phyloP scores from a whole-genome alignment of 1,140 invertebrate genomes.

The Drosophila eugracilis region DNA sequence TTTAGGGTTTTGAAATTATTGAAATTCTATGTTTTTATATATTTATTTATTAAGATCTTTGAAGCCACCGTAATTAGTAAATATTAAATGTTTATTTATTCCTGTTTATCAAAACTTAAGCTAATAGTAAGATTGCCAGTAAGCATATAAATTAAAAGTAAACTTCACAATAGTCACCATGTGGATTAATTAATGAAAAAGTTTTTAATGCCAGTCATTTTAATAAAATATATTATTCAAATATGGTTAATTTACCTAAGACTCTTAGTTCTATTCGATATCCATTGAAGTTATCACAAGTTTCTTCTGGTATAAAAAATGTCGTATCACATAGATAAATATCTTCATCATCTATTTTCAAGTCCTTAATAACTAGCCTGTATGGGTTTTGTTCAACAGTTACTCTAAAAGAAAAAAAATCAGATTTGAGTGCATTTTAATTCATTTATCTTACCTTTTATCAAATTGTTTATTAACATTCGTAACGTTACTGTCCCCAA shows the following conservation, averaged over 20 bases:
- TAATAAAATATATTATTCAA: background rate
- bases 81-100: too few species aligned
- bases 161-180: too few species aligned
- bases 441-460: constrained; percentile 87
- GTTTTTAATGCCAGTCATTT: too few species aligned
- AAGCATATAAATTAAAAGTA: too few species aligned
- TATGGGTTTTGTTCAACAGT: constrained; percentile 80
- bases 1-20: too few species aligned
- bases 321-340: constrained; percentile 84
- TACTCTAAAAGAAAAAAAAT: constrained; percentile 50
- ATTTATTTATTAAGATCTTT: too few species aligned
- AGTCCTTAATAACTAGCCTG: constrained; percentile 81
- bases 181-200: too few species aligned
- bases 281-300: constrained; percentile 84
- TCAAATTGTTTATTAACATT: constrained; percentile 89
- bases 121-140: too few species aligned
- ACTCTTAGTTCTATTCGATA: constrained; percentile 83
- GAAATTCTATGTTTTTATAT: too few species aligned
- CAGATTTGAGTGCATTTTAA: background rate
- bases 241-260: constrained; percentile 70
- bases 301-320: constrained; percentile 84
- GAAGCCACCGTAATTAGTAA: too few species aligned
- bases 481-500: constrained; percentile 89
- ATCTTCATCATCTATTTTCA: constrained; percentile 84
- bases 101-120: too few species aligned